Base-by-base conservation (phyloP, 1,140 invertebrate genomes). In the Conopomorpha cramerella region DNA sequence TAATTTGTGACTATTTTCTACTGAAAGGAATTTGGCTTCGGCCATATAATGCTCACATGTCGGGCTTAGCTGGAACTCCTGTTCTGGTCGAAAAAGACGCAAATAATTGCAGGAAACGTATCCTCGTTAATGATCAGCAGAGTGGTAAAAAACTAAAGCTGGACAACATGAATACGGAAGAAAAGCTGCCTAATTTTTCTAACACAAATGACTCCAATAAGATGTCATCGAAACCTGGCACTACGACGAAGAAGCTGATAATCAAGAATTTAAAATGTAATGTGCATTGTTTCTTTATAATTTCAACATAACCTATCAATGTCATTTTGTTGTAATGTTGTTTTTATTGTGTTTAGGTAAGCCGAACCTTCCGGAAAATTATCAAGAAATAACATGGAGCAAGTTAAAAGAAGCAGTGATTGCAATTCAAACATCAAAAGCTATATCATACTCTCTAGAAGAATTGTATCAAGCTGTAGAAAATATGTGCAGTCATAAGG, bases 201-300 rank as follows among this genome's bases (percentile, higher is more conserved):
- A 83, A 89, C 31, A 79, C 82, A 46, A 79, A 80, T 27, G 83
- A 12, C 91, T 91, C 74, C 49, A 86, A 87, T 56, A 84, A n/a
- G n/a, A n/a, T n/a, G n/a, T n/a, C n/a, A 16, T 82, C 88, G 7
- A n/a, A 92, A 61, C 87, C 88, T 14, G 91, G 91, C 27, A 83
- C 91, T 29, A 85, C 67, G 16, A 55, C 93, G 7, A 96, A 94
- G 68, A 96, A 96, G 76, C 82, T 97, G 49, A 85, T 96, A 49
- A 96, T 96, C 55, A 96, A 96, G 79, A 96, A 96, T 74, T 93
- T 96, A 54, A 94, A 92, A 86, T 91, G 93, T 95, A 83, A 83
- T 74, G 60, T 64, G 67, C 54, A 45, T 57, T 53, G 16, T 49
- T 16, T 51, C 35, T 31, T 40, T 44, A 19, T 36, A 29, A 42